These are phyloP conservation scores for Meiosimyza decipiens DNA, from an alignment of 2,888 invertebrate genomes.

Conservation along the genomic window DNA sequence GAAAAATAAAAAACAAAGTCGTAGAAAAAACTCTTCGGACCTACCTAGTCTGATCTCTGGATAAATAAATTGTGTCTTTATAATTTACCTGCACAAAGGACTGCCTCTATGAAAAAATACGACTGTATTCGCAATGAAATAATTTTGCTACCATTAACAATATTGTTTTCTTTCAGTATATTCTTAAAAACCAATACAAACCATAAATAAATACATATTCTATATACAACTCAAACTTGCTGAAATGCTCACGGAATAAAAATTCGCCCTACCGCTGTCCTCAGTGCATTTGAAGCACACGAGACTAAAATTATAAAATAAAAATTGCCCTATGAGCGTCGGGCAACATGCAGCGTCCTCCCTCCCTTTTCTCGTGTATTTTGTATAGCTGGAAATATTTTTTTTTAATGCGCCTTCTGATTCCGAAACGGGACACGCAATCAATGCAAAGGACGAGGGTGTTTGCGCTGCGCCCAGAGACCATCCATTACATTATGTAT, in stretches of 20 bases:
- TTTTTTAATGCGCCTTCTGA: constrained; percentile 38
- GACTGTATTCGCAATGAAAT: too few relatives aligned
- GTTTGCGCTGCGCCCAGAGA: constrained; percentile 44
- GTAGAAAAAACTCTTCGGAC: too few relatives aligned
- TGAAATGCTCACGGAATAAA: not conserved
- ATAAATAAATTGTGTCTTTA: too few relatives aligned
- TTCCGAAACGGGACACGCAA: constrained; percentile 59
- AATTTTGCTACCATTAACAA: not conserved
- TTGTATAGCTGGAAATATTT: not conserved
- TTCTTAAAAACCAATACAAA: constrained; percentile 54
- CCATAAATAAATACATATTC: constrained; percentile 53
- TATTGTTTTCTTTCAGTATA: constrained; percentile 39
- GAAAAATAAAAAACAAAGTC: too few relatives aligned
- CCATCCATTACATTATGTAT: constrained; percentile 35
- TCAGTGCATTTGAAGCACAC: constrained; percentile 47
- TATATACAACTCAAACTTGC: constrained; percentile 12
- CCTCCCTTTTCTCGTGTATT: not conserved
- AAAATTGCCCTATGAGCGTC: constrained; percentile 55
- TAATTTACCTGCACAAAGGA: too few relatives aligned
- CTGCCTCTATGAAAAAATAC: too few relatives aligned
- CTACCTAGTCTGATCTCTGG: too few relatives aligned
- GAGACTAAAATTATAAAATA: constrained; percentile 61
- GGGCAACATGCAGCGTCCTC: constrained; percentile 16
- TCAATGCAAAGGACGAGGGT: constrained; percentile 43
- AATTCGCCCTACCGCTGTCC: too few relatives aligned